Conservation (phyloP, 2,797 vertebrate species). For the Oophaga sylvatica region DNA sequence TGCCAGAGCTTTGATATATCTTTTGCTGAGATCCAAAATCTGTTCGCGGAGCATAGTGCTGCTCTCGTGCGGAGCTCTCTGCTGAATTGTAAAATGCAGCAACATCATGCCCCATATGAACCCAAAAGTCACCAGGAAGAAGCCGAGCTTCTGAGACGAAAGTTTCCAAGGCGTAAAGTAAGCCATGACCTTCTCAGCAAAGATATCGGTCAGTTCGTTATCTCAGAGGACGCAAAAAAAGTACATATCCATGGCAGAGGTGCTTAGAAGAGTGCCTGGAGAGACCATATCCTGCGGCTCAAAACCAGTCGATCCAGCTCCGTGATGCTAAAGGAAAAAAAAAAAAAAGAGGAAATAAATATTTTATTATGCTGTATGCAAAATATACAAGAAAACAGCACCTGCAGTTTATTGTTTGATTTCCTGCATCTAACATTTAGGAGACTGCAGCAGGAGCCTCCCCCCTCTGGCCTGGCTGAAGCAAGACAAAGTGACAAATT, state of each 20-base stretch:
- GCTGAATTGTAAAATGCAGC: conserved; percentile 98
- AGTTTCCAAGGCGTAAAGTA: conserved; percentile 93
- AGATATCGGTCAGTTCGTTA: not conserved
- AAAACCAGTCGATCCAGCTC: not conserved
- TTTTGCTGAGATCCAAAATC: conserved; percentile 98
- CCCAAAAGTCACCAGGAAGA: conserved; percentile 97
- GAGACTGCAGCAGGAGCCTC: too few species aligned
- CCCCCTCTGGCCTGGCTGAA: too few species aligned
- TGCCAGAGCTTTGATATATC: conserved; percentile 95
- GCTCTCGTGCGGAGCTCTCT: conserved; percentile 92
- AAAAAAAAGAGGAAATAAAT: not conserved
- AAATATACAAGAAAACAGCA: too few species aligned
- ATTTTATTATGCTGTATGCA: not conserved
- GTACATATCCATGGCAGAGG: conserved; percentile 20
- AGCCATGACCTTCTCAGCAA: conserved; percentile 80
- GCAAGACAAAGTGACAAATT: too few species aligned
- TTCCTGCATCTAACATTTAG: too few species aligned
- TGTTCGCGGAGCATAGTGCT: conserved; percentile 93
- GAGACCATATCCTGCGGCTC: not conserved
- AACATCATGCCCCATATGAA: conserved; percentile 99
- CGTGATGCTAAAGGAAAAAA: not conserved
- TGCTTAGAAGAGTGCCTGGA: not conserved
- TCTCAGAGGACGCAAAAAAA: not conserved
- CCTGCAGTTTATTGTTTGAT: too few species aligned
- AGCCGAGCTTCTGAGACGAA: conserved; percentile 98